Evolutionary conservation across 2,888 invertebrate species (phyloP), one percentile per base, ranked within the genome.

Genomic region (Panorpa germanica): DNA sequence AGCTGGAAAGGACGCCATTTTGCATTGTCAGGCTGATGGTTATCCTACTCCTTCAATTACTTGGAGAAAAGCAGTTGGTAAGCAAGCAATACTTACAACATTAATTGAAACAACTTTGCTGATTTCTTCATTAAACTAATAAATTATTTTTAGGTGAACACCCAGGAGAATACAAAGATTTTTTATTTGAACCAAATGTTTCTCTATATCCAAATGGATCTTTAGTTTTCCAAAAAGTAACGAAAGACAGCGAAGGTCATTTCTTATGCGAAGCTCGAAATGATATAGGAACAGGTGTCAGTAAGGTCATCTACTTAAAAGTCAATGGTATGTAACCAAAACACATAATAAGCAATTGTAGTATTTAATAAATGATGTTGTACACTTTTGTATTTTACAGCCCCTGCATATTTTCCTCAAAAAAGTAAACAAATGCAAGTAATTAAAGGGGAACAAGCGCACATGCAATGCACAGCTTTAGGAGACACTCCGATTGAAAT

Each of bases 261-360:
- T 90, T 86, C 52, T 63, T 90, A 30, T 91, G 91, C 53, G 86
- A 88, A 48, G 85, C 86, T n/a, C 74, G 81, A 44, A 91, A 91
- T 49, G 81, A 77, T 40, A 83, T 91, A 38, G 88, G 86, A 2
- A 74, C 81, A 10, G 88, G 85, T 8, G 71, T 90, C 34, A 88
- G 88, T 61, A 90, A 90, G 58, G 80, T 90, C 31, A 77, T 90
- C 42, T 80, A 77, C 50, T 58, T 86, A 32, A 83, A 82, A 61
- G 83, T 86, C 31, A 85, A 86, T 50, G 83, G 85, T 85, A 59
- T 61, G 69, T 56, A 26, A 12, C 22, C 18, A 21, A 45, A 46
- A 44, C 41, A 40, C 40, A 41, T 39, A 8, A 14, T n/a, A 4
- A 18, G 10, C 12, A 4, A 4, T 30, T 4, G 9, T 5, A 25